A percentile compares a stretch with the other conserved stretches of the same genome.
These are phyloP conservation scores for Pangasius krempfi DNA, from an alignment of 2,797 vertebrate genomes.

Conservation along the genomic window DNA sequence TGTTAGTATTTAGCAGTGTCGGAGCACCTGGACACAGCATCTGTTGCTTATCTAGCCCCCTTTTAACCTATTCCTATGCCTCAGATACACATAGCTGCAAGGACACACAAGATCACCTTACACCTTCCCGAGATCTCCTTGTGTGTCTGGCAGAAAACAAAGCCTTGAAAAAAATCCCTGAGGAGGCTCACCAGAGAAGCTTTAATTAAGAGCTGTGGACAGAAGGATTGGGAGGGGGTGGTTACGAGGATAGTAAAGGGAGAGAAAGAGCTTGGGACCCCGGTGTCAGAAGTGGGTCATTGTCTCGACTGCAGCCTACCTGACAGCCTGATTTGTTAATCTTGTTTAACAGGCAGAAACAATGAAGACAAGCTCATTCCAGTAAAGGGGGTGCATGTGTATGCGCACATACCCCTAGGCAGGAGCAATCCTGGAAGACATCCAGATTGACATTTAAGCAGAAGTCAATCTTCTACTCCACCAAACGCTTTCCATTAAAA, in stretches of 20 bases:
- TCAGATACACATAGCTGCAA: slow-evolving; percentile 66
- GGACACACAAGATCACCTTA: slow-evolving; percentile 40
- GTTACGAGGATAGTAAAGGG: not conserved
- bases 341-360: slow-evolving; percentile 83
- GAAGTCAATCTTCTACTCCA: not conserved
- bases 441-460: slow-evolving; percentile 9
- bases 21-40: slow-evolving; percentile 67
- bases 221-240: slow-evolving; percentile 50
- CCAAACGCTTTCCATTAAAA: slow-evolving; percentile 1
- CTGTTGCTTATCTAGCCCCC: slow-evolving; percentile 58
- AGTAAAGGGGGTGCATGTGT: slow-evolving; percentile 56
- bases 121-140: slow-evolving; percentile 29
- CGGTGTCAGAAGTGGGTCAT: slow-evolving; percentile 81
- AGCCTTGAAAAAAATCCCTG: slow-evolving; percentile 39
- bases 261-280: slow-evolving; percentile 33
- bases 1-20: slow-evolving; percentile 32
- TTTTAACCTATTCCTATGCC: slow-evolving; percentile 51
- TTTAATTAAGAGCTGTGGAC: slow-evolving; percentile 80
- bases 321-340: slow-evolving; percentile 86
- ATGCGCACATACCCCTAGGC: not conserved
- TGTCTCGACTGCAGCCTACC: slow-evolving; percentile 81
- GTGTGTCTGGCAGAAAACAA: slow-evolving; percentile 25
- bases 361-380: slow-evolving; percentile 78
- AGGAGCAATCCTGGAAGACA: slow-evolving; percentile 36
- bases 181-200: slow-evolving; percentile 74